A percentile compares a stretch with the other conserved stretches of the same genome.
phyloP scores from a whole-genome alignment of 2,797 vertebrate species.

The Halcyon leucocephala region DNA sequence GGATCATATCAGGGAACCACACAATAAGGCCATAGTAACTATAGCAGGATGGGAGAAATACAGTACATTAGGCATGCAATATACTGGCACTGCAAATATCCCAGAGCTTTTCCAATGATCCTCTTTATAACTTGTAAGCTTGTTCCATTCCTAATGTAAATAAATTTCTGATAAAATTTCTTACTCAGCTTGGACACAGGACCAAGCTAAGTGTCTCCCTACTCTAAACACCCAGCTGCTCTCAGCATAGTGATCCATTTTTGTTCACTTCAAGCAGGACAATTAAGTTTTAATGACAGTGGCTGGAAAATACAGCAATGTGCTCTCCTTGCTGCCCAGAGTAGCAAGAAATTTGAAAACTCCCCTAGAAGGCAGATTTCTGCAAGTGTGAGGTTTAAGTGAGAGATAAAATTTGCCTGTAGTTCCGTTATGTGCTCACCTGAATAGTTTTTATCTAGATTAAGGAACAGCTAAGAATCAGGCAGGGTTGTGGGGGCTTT shows the following conservation, averaged over 20 bases:
- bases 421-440: not conserved
- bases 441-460: not conserved
- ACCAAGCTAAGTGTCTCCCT: not conserved
- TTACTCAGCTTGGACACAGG: not conserved
- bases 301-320: not conserved
- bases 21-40: constrained; percentile 96
- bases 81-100: not conserved
- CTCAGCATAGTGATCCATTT: not conserved
- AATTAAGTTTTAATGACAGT: not conserved
- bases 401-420: not conserved
- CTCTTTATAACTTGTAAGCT: not conserved
- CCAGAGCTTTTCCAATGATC: not conserved
- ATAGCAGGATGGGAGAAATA: not conserved
- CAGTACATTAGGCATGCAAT: not conserved
- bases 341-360: not conserved
- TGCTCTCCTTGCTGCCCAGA: not conserved
- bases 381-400: not conserved
- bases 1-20: constrained; percentile 99
- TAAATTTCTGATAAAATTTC: not conserved
- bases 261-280: not conserved
- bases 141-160: not conserved
- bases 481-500: not conserved
- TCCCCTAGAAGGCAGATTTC: not conserved
- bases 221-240: not conserved
- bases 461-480: not conserved